phyloP scores from a whole-genome alignment of 2,888 invertebrate genomes.

The Morpho deidamia region DNA sequence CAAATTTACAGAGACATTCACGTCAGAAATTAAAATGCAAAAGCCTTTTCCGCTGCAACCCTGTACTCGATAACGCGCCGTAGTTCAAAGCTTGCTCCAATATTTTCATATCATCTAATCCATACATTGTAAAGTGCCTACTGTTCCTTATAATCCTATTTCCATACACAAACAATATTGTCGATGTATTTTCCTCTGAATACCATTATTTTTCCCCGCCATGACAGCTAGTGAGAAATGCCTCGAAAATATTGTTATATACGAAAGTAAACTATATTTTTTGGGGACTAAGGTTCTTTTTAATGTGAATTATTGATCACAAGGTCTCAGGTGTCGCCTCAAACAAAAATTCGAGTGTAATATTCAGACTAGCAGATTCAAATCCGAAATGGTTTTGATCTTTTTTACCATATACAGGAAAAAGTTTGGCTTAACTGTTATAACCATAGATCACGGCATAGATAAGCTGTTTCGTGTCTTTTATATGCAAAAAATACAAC shows the following conservation, averaged over 20 bases:
- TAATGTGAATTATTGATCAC: slow-evolving; percentile 19
- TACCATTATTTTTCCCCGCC: slow-evolving; percentile 46
- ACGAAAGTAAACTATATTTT: slow-evolving; percentile 21
- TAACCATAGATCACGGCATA: too few species aligned
- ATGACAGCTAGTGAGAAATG: slow-evolving; percentile 45
- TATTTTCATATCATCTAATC: slow-evolving; percentile 7
- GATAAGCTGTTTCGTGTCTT: too few species aligned
- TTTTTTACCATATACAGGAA: slow-evolving; percentile 22
- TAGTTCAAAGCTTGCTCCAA: not conserved
- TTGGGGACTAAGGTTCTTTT: slow-evolving; percentile 7
- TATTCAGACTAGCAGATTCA: slow-evolving; percentile 44
- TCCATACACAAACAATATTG: slow-evolving; percentile 41
- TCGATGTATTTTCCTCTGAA: slow-evolving; percentile 45
- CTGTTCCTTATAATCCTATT: slow-evolving; percentile 29
- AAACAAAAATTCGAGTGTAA: slow-evolving; percentile 56
- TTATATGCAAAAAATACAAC: too few species aligned
- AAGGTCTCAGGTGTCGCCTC: slow-evolving; percentile 51
- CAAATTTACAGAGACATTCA: too few species aligned
- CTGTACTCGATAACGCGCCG: too few species aligned
- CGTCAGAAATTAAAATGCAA: slow-evolving; percentile 1
- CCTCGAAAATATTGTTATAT: slow-evolving; percentile 15
- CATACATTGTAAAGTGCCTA: slow-evolving; percentile 1
- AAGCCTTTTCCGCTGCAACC: not conserved
- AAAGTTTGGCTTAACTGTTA: too few species aligned
- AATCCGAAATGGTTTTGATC: slow-evolving; percentile 32